A percentile compares a stretch with the other conserved stretches of the same genome.
Conservation (phyloP, 2,888 invertebrate species). For the Trissolcus japonicus region DNA sequence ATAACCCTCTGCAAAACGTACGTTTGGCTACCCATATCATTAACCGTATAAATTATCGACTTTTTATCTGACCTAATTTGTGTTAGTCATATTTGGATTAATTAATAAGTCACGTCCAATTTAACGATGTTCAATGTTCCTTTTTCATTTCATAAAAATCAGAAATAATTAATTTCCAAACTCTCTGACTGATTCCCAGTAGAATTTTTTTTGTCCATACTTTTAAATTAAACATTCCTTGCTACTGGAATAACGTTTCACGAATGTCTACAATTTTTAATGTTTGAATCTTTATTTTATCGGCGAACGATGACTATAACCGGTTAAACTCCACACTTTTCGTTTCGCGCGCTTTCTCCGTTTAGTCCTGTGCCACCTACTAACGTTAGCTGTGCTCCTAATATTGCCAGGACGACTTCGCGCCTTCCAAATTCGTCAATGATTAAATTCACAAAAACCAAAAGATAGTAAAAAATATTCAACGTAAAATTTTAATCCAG, state of each 20-base stretch:
- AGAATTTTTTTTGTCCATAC: not conserved
- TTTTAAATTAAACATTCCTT: not conserved
- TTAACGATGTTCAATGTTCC: too few species aligned
- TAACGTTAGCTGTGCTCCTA: conserved; percentile 68
- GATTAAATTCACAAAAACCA: not conserved
- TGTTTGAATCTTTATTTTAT: conserved; percentile 28
- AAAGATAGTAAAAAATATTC: not conserved
- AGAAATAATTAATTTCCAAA: too few species aligned
- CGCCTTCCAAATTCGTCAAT: conserved; percentile 67
- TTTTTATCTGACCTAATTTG: too few species aligned
- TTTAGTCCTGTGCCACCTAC: conserved; percentile 74
- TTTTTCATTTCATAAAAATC: too few species aligned
- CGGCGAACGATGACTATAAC: conserved; percentile 21
- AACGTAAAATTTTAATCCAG: too few species aligned
- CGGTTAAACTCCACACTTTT: conserved; percentile 45
- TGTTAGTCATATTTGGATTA: too few species aligned
- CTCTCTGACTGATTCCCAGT: too few species aligned
- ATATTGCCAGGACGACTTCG: conserved; percentile 73
- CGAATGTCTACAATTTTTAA: conserved; percentile 26
- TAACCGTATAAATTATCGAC: not conserved
- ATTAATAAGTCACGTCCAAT: too few species aligned
- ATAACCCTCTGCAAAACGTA: not conserved
- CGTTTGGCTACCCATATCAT: not conserved
- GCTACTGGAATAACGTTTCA: conserved; percentile 20
- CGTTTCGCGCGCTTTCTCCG: conserved; percentile 58